Evolutionary conservation across 2,888 invertebrate species (phyloP).

Genomic region (Allolobophora icterica): DNA sequence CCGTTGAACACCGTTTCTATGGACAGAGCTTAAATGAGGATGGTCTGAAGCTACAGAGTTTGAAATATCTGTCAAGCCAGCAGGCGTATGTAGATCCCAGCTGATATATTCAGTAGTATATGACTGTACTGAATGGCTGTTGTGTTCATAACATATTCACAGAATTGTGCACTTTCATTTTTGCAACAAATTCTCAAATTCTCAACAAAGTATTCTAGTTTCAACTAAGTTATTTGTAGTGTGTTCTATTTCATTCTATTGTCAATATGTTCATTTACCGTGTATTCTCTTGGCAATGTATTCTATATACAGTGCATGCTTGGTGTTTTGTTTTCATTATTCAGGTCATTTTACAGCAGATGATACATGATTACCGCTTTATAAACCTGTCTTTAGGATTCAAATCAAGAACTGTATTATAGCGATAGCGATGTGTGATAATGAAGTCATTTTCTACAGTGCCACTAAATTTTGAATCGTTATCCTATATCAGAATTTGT

Average conservation of each 20-base stretch:
- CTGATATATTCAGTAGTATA: neutral
- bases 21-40: constrained; percentile 54
- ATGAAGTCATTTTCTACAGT: too few species aligned
- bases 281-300: too few species aligned
- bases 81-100: constrained; percentile 51
- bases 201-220: neutral
- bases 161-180: neutral
- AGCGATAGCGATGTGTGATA: too few species aligned
- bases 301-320: neutral
- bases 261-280: too few species aligned
- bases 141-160: neutral
- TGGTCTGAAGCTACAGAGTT: constrained; percentile 50
- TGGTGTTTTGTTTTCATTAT: neutral
- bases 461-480: too few species aligned
- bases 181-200: neutral
- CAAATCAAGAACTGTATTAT: too few species aligned
- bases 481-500: too few species aligned
- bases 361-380: too few species aligned
- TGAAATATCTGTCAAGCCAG: constrained; percentile 54
- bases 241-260: too few species aligned
- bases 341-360: too few species aligned
- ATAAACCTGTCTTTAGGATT: too few species aligned
- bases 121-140: neutral
- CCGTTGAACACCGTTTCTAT: constrained; percentile 54
- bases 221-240: too few species aligned